Evolutionary conservation across 2,113 vertebrate genomes (phyloP), one percentile per base, ranked within the genome.

Genomic region (Clarias batrachus): DNA sequence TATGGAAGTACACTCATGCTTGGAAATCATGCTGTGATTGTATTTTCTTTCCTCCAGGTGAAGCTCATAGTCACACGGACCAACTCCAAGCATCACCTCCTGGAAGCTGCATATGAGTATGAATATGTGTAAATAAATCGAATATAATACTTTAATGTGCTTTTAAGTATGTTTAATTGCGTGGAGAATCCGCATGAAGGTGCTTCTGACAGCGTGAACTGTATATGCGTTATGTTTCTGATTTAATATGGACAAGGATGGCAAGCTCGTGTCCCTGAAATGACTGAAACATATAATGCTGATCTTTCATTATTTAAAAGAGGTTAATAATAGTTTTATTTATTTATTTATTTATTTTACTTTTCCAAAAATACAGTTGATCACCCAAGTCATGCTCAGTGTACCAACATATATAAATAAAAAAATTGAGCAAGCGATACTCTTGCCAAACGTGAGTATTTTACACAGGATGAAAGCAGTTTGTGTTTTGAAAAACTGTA

Each of bases 11-110:
- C 30, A 33, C 30, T 33, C 30, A 33, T 33, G 30, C 68, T 70
- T 37, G 33, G 13, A 73, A 25, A 5, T 59, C 56, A 13, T 6
- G 0, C 70, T 11, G 13, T n/a, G 23, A 78, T 85, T 88, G 8
- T 83, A 23, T 88, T 6, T 48, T 48, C 7, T 48, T 7, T 48
- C 48, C 85, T 77, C 16, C 90, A 93, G 92, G 90, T 78, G 66
- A 90, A 82, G 25, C 65, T 93, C 19, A 48, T 66, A 56, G 74
- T 91, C 37, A 89, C 13, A 19, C 86, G 85, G 62, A 8, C 23
- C 19, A 3, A 19, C 19, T 25, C 78, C 4, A 19, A 66, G 13
- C 52, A 54, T 30, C 21, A 13, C 19, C 84, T 71, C 8, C 11
- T 17, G 12, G 78, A 82, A 33, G 66, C 48, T 9, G 65, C 6